Percentiles rank a stretch among this genome's conserved stretches.
Conservation (phyloP, 2,113 vertebrate genomes). For the Neotoma lepida region DNA sequence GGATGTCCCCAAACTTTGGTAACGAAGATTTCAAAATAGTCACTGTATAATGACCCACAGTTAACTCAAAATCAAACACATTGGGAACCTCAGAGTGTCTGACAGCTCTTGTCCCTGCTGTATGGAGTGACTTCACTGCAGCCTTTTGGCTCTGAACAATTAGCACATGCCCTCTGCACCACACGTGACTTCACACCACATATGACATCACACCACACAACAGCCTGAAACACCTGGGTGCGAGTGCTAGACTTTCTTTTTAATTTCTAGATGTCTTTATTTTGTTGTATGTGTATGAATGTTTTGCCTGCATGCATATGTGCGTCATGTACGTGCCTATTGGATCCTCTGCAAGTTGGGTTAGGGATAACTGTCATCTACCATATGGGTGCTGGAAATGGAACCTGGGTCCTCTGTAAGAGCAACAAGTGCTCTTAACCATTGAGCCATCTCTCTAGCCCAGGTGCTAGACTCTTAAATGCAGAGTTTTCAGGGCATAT, state of each 20-base stretch:
- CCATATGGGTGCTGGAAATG: neutral
- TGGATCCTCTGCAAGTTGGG: neutral
- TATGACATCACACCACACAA: rapidly evolving
- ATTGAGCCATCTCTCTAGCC: neutral
- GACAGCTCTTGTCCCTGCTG: neutral
- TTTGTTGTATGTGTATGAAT: no score
- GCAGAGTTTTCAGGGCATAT: neutral
- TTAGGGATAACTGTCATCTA: neutral
- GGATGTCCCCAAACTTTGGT: neutral
- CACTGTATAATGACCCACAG: neutral
- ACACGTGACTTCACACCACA: rapidly evolving
- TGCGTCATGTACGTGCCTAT: neutral
- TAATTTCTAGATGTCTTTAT: neutral
- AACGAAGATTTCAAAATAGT: neutral
- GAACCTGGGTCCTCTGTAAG: neutral
- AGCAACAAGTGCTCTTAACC: neutral
- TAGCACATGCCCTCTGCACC: neutral
- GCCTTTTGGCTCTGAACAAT: neutral
- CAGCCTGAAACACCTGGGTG: no score
- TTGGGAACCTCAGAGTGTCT: neutral
- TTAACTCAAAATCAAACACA: neutral
- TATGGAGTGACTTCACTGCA: neutral
- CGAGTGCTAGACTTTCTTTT: neutral
- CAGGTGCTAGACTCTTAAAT: neutral
- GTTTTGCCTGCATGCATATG: neutral